These are phyloP conservation scores for Toxotes lorentzi DNA, from an alignment of 2,797 vertebrate genomes.

Conservation along the genomic window DNA sequence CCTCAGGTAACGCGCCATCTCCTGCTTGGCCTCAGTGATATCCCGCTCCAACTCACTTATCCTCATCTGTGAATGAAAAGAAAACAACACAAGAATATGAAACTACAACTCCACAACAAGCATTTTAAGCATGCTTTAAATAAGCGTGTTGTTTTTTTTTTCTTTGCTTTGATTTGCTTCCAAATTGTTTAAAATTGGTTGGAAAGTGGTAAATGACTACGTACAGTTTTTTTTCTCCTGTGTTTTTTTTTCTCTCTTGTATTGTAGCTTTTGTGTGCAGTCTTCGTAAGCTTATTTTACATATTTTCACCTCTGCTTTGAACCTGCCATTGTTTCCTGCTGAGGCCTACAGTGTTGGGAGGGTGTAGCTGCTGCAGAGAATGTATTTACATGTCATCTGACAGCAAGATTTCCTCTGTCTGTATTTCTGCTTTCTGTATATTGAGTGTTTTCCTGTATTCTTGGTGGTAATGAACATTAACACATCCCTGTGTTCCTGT, in stretches of 20 bases:
- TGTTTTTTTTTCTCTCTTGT: not conserved
- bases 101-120: not conserved
- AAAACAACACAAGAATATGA: not conserved
- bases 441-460: not conserved
- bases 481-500: no score
- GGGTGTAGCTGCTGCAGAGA: slow-evolving; percentile 41
- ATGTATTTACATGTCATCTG: slow-evolving; percentile 28
- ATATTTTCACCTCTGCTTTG: slow-evolving; percentile 40
- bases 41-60: slow-evolving; percentile 88
- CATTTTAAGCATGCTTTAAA: not conserved
- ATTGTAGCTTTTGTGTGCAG: not conserved
- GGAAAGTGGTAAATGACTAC: not conserved
- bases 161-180: not conserved
- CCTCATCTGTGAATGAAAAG: slow-evolving; percentile 77
- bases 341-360: slow-evolving; percentile 23
- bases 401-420: not conserved
- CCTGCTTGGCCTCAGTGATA: slow-evolving; percentile 88
- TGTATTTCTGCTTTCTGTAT: not conserved
- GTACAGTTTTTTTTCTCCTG: not conserved
- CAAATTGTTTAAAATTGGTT: not conserved
- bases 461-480: not conserved
- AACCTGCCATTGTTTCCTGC: slow-evolving; percentile 34
- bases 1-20: slow-evolving; percentile 90
- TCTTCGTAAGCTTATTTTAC: slow-evolving; percentile 38
- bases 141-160: no score